Base-by-base conservation (phyloP, 2,113 vertebrate genomes). In the Piaya cayana region DNA sequence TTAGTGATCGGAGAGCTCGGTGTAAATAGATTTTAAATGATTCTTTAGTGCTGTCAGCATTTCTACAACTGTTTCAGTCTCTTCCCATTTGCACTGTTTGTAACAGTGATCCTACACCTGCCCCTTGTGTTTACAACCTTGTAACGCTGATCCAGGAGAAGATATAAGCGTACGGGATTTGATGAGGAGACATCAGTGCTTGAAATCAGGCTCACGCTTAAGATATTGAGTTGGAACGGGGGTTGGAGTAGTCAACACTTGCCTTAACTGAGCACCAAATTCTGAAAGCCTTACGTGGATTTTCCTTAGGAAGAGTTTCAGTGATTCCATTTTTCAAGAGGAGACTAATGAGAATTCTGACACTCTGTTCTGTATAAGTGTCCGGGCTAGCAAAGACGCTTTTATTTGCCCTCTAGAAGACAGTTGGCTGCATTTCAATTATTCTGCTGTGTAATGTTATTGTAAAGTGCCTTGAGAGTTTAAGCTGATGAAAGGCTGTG, bases 371-470 rank as follows among this genome's bases (percentile, higher is more conserved):
- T 63, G 27, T 58, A 12, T 60, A 29, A 84, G 52, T 76, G 88
- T 43, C 89, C 5, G 3, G 81, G 67, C 53, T 69, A 86, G 91
- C 87, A 95, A 62, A 93, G 93, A 82, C 75, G 2, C 91, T 95
- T 82, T 29, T 58, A 37, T 96, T 94, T 94, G 55, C 82, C 84
- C 84, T 6, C 87, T 64, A n/a, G 84, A 74, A 88, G 86, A 90
- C 92, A 95, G 70, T 3, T 95, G 96, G 93, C 93, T 86, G 93
- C 91, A 56, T 93, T 96, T 92, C 96, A 94, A n/a, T 91, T 77
- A 63, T 97, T 95, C 94, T 86, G 90, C 93, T 95, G 67, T 82
- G 81, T 34, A 34, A 82, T 90, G 95, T 80, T 76, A 90, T 95
- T 95, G 93, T 95, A 23, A 69, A 85, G 93, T 37, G 91, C 86